These are phyloP conservation scores for Grallaria varia DNA, from an alignment of 2,113 vertebrate species.

Conservation along the genomic window DNA sequence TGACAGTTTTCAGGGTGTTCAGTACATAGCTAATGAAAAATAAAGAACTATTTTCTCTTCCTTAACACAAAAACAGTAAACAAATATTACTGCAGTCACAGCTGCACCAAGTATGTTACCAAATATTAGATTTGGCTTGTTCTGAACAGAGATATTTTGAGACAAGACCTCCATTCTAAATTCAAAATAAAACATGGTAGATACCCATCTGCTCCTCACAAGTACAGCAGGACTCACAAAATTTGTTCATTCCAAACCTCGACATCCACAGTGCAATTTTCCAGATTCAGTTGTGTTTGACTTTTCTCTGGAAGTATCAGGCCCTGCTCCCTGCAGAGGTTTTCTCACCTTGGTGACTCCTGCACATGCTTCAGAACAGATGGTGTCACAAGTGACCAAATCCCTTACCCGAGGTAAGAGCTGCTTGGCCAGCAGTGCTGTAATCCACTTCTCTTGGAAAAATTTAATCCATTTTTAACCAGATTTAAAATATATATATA, in stretches of 20 bases:
- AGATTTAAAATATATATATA: too few species aligned
- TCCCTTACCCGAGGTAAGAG: background rate
- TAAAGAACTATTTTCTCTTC: background rate
- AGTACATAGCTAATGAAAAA: background rate
- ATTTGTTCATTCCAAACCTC: background rate
- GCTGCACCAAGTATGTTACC: background rate
- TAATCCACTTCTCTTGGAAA: background rate
- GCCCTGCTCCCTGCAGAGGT: background rate
- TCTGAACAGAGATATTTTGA: background rate
- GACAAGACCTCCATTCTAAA: background rate
- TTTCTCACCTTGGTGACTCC: background rate
- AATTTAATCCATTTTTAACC: background rate
- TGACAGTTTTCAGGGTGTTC: background rate
- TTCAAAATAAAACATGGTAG: background rate
- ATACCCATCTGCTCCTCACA: background rate
- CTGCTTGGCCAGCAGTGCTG: background rate
- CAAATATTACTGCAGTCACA: background rate
- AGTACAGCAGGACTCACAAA: background rate
- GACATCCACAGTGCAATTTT: background rate
- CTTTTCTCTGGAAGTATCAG: background rate
- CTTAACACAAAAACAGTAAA: background rate
- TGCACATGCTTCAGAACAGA: background rate
- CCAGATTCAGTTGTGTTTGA: background rate
- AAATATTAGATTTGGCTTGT: background rate
- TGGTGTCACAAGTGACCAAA: background rate